Percentiles rank a stretch among this genome's conserved stretches.
These are phyloP conservation scores for Fistularia commersonii DNA, from an alignment of 2,797 vertebrate genomes.

Conservation along the genomic window DNA sequence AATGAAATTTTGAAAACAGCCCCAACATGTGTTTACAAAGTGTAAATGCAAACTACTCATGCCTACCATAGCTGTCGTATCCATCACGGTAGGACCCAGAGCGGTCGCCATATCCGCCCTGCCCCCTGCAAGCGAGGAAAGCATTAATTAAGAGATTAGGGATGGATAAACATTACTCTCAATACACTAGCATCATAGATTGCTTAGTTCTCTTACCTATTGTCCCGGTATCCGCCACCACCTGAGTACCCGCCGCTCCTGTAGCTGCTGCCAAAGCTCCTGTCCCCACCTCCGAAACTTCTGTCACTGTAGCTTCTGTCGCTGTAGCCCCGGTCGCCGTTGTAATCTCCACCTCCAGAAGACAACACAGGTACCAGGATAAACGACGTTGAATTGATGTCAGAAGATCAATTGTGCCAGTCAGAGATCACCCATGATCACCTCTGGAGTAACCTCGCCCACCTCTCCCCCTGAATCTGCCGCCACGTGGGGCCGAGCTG, in stretches of 20 bases:
- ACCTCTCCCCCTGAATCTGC: constrained; percentile 83
- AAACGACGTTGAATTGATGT: constrained; percentile 44
- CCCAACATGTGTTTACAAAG: constrained; percentile 48
- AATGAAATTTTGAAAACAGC: constrained; percentile 26
- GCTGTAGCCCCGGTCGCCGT: constrained; percentile 52
- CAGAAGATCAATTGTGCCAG: neutral
- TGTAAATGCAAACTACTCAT: constrained; percentile 22
- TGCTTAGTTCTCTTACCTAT: constrained; percentile 32
- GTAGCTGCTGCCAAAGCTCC: constrained; percentile 31
- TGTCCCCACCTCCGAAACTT: constrained; percentile 24
- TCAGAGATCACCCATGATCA: constrained; percentile 20
- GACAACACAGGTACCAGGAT: constrained; percentile 48
- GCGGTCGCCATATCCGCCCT: constrained; percentile 73
- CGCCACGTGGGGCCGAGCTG: constrained; percentile 15
- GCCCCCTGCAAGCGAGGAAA: constrained; percentile 49
- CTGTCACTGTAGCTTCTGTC: constrained; percentile 34
- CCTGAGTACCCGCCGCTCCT: constrained; percentile 51
- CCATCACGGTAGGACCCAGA: constrained; percentile 71
- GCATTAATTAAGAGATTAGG: neutral
- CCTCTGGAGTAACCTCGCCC: constrained; percentile 60
- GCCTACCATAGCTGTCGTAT: constrained; percentile 80
- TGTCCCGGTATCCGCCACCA: constrained; percentile 57
- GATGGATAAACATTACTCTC: neutral
- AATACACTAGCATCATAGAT: neutral
- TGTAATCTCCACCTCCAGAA: constrained; percentile 53